Conservation (phyloP, 2,113 vertebrate species). For the Oncorhynchus nerka region DNA sequence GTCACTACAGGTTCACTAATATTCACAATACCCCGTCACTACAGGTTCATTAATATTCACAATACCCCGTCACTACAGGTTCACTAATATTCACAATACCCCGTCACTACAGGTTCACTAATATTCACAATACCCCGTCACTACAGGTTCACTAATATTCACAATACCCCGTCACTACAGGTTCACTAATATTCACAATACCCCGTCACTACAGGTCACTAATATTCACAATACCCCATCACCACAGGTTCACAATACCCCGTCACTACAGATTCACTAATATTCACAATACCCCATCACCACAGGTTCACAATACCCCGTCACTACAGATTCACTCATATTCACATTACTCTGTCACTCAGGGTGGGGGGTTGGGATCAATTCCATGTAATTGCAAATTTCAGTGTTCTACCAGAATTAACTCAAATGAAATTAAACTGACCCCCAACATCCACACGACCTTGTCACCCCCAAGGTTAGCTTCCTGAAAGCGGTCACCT, state of each 20-base stretch:
- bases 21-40: neutral
- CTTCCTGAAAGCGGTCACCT: constrained; percentile 81
- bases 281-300: neutral
- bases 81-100: neutral
- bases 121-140: no score
- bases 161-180: neutral
- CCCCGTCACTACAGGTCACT: no score
- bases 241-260: no score
- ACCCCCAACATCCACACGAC: neutral
- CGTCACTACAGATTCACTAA: no score
- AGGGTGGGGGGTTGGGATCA: no score
- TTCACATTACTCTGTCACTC: neutral
- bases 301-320: no score
- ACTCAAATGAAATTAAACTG: neutral
- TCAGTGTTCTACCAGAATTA: no score
- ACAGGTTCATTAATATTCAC: no score
- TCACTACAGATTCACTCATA: neutral
- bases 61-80: no score
- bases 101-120: neutral
- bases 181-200: no score
- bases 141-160: neutral
- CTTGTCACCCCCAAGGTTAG: constrained; percentile 48
- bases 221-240: neutral
- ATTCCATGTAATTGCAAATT: no score
- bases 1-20: no score